phyloP scores from a whole-genome alignment of 2,888 invertebrate genomes.

The Gastracanthus pulcherrimus region DNA sequence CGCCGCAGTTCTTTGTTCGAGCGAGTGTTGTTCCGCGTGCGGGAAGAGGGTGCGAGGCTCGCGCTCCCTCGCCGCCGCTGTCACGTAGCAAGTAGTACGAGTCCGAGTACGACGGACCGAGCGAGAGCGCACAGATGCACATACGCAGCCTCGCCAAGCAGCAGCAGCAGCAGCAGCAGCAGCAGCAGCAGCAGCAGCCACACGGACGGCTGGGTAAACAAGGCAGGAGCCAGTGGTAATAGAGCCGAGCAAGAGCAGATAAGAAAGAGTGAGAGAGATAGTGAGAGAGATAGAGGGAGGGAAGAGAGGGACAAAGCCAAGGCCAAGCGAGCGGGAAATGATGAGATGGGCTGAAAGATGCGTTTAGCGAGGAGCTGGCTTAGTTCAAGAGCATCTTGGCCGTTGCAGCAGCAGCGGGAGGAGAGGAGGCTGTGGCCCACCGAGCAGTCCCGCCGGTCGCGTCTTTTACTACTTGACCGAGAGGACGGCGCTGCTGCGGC shows the following conservation, averaged over 20 bases:
- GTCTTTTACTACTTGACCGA: background rate
- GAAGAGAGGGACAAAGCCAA: background rate
- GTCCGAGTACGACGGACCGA: slow-evolving; percentile 48
- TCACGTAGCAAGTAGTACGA: slow-evolving; percentile 50
- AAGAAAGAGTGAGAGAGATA: too few relatives aligned
- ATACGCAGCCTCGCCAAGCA: background rate
- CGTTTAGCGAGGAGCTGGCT: slow-evolving; percentile 3
- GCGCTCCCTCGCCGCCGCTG: background rate
- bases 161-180: background rate
- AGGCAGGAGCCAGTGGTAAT: background rate
- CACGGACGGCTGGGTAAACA: slow-evolving; percentile 2
- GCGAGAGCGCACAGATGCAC: too few relatives aligned
- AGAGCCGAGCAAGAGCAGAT: background rate
- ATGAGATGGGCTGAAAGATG: slow-evolving; percentile 41
- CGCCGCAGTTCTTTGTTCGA: background rate
- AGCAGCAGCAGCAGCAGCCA: background rate
- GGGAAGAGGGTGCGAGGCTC: background rate
- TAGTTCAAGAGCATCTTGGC: background rate
- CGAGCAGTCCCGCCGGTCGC: background rate
- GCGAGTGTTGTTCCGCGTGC: background rate
- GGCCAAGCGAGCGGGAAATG: background rate
- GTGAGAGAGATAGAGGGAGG: too few relatives aligned
- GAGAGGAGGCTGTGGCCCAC: too few relatives aligned
- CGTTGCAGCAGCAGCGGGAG: background rate
- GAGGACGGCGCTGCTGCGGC: background rate